Evolutionary conservation across 2,797 vertebrate species (phyloP).

Genomic region (Valencia hispanica): DNA sequence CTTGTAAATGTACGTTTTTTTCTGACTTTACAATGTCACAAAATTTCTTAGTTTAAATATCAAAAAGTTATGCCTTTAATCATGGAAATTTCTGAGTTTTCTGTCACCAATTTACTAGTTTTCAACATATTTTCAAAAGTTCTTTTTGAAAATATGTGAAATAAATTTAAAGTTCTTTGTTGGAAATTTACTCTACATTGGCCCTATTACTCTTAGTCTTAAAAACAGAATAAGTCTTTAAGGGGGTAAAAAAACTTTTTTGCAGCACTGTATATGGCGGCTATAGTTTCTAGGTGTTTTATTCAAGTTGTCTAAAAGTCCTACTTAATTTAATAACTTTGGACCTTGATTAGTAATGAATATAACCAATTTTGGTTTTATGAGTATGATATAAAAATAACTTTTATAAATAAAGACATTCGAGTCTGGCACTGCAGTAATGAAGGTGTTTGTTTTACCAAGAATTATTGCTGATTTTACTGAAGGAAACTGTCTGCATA

Average conservation of each 20-base stretch:
- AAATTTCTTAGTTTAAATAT: too few species aligned
- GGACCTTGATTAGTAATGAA: not conserved
- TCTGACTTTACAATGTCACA: too few species aligned
- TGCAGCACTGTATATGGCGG: not conserved
- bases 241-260: not conserved
- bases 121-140: too few species aligned
- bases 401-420: not conserved
- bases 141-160: too few species aligned
- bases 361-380: not conserved
- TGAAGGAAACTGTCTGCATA: constrained; percentile 5
- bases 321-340: not conserved
- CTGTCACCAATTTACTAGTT: too few species aligned
- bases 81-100: too few species aligned
- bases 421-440: not conserved
- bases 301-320: not conserved
- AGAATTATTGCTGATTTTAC: not conserved
- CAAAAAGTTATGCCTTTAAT: too few species aligned
- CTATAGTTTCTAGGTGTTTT: not conserved
- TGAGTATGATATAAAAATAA: not conserved
- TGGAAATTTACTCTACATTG: too few species aligned
- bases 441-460: constrained; percentile 1
- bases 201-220: too few species aligned
- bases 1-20: too few species aligned
- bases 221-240: not conserved
- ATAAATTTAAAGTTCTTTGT: too few species aligned